A percentile compares a stretch with the other conserved stretches of the same genome.
phyloP scores from a whole-genome alignment of 2,113 vertebrate species.

The Pandion haliaetus region DNA sequence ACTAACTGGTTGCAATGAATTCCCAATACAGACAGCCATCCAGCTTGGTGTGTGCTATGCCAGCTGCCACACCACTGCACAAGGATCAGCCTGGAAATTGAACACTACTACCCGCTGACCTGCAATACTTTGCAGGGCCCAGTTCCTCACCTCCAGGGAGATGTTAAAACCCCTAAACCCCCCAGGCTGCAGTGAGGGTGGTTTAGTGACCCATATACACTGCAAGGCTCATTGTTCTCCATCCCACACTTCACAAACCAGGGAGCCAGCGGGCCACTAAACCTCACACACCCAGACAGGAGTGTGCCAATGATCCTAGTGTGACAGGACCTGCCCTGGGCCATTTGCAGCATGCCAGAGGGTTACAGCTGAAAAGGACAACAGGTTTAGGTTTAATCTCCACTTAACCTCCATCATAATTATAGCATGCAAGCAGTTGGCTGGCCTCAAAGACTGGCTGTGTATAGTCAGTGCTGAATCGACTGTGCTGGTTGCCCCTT shows the following conservation, averaged over 20 bases:
- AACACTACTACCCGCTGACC: not conserved
- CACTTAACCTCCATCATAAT: not conserved
- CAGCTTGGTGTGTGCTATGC: not conserved
- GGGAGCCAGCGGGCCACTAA: not conserved
- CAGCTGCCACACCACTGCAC: not conserved
- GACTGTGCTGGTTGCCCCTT: not conserved
- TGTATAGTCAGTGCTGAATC: not conserved
- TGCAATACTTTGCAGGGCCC: not conserved
- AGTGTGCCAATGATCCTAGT: not conserved
- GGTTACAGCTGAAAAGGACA: not conserved
- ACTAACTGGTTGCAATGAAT: constrained; percentile 43
- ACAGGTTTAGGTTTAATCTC: not conserved
- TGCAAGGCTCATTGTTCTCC: not conserved
- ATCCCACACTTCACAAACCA: not conserved
- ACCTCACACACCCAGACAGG: not conserved
- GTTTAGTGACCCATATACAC: not conserved
- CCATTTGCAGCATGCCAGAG: not conserved
- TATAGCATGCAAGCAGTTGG: not conserved
- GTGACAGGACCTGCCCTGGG: not conserved
- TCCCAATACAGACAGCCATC: not conserved
- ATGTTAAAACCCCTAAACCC: not conserved
- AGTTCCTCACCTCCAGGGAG: not conserved
- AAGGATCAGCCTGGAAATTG: not conserved
- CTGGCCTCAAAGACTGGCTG: not conserved
- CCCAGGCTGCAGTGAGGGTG: not conserved